Evolutionary conservation across 2,888 invertebrate genomes (phyloP), one percentile per base, ranked within the genome.

Genomic region (Dromius quadrimaculatus): DNA sequence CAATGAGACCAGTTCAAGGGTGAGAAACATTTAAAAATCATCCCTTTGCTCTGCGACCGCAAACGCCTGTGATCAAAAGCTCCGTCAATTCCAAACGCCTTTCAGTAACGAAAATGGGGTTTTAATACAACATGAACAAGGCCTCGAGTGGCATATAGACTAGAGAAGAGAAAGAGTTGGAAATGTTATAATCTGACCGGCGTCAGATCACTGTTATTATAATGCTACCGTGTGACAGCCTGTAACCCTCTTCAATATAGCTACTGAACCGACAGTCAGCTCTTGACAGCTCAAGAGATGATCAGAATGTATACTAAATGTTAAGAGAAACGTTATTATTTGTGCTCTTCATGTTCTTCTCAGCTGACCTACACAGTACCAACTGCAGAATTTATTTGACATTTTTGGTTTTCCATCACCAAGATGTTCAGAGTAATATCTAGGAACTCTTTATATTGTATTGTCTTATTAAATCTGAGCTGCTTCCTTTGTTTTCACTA

Each of bases 171-270:
- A 73, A 73, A 74, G 70, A 71, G 73, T 74, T 73, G 70, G 69
- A 72, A 72, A 72, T 73, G 71, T 71, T 76, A 75, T 77, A 78
- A 78, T 77, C 75, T 75, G 76, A 73, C 73, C 76, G 78, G 78
- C 76, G 79, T 79, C 78, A 75, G 78, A 80, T 79, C 77, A 79
- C 79, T 79, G 77, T 79, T 79, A 80, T 79, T 78, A 79, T 78
- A 76, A 77, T 72, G 80, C 80, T 80, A 80, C 80, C 77, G 80
- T 81, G 76, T 80, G 80, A 80, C 80, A 79, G 78, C 75, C 75
- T 74, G 73, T 76, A 77, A 80, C 81, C 80, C 79, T 80, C 79
- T 79, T 80, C 80, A 79, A 59, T 54, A 28, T 20, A 41, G 23
- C 23, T 41, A 41, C 22, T 62, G 47, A 57, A 62, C 62, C 41